Evolutionary conservation across 2,888 invertebrate species (phyloP), one percentile per base, ranked within the genome.

Genomic region (Cheilosia scutellata): DNA sequence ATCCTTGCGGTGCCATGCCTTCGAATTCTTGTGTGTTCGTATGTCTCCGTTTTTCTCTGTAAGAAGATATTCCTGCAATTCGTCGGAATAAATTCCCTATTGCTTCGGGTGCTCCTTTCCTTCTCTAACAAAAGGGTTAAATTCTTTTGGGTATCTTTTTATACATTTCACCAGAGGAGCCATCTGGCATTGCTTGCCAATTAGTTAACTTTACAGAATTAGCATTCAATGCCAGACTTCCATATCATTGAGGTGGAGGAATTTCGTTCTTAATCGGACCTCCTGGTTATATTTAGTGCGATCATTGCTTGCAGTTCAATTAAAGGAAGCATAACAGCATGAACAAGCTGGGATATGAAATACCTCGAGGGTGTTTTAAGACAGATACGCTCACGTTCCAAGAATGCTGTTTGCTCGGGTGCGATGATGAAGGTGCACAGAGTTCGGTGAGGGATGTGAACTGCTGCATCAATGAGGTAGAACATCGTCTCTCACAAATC

Each of bases 201-300:
- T 82, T 82, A 76, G 75, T 75, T 71, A 70, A 82, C 58, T 82
- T 82, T 66, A 37, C 60, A 65, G 44, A 47, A 82, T 76, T 71
- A 62, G 71, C 65, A 82, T 76, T 76, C 82, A 76, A 74, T 74
- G 42, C 42, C 40, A 44, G 40, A 62, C 53, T 66, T 62, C 72
- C 62, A 62, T 66, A 71, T 55, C 57, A 40, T 58, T 20, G 57
- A 62, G 70, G 37, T 72, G 37, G 29, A 72, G 49, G 60, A 65
- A 44, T 33, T 58, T 33, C 29, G 33, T n/a, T 42, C 47, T 75
- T 47, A 68, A 51, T 57, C 57, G 42, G 9, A 37, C 31, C 57
- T 49, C 16, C 49, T 47, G 66, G 65, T 55, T 49, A 44, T 29
- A 29, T 70, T 68, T 37, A 49, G 20, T 25, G 13, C 42, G 29